Evolutionary conservation across 2,888 invertebrate species (phyloP), one percentile per base, ranked within the genome.

Genomic region (Strigamia transsilvanica): DNA sequence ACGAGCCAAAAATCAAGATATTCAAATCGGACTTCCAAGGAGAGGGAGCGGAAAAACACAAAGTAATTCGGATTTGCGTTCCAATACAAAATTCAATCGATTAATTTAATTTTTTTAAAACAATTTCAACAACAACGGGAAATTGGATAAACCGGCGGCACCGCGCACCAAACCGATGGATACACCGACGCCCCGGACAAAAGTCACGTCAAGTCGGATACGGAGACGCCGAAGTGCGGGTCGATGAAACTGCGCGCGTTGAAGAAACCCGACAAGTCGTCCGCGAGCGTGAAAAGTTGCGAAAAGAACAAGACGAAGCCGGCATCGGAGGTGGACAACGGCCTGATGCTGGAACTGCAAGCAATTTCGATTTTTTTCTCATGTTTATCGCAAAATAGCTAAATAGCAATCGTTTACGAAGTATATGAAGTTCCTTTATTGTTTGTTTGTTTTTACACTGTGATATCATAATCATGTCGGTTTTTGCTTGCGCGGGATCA

Each of bases 81-180:
- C n/a, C n/a, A n/a, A n/a, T n/a, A n/a, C n/a, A n/a, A n/a, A n/a
- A n/a, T n/a, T n/a, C n/a, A n/a, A n/a, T n/a, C n/a, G n/a, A n/a
- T n/a, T n/a, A n/a, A n/a, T n/a, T n/a, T n/a, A n/a, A n/a, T n/a
- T n/a, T n/a, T n/a, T n/a, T n/a, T n/a, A n/a, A n/a, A n/a, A n/a
- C n/a, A n/a, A 13, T 34, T 79, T 79, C 82, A 21, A 42, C 23
- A 66, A 73, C 80, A 86, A 86, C 79, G 84, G 84, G 27, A 80
- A 80, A 12, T 23, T 80, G 32, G 56, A 51, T 1, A 80, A 80
- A 32, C 27, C 80, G 7, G 27, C n/a, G 23, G n/a, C 80, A n/a
- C n/a, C n/a, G 3, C 80, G 80, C 10, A 51, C 80, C 18, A 80
- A 80, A 42, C 81, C 81, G n/a, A 42, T 81, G 66, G 81, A 81